Evolutionary conservation across 2,888 invertebrate species (phyloP).

Genomic region (Trisateles emortualis): DNA sequence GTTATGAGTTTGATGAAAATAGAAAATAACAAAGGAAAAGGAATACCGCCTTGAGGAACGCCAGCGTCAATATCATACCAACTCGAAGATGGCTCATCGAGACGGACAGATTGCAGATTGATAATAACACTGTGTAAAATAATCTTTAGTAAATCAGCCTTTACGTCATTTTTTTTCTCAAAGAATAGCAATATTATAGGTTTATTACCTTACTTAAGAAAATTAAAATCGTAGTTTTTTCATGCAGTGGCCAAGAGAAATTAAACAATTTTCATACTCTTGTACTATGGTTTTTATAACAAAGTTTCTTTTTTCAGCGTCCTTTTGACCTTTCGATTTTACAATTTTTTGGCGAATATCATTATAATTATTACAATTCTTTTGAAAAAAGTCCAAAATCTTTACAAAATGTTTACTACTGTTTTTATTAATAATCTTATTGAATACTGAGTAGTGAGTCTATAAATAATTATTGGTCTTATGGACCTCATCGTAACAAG

Average conservation of each 20-base stretch:
- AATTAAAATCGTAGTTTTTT: neutral
- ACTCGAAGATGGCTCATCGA: no score
- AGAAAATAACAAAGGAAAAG: no score
- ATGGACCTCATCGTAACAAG: constrained; percentile 19
- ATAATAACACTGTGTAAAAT: no score
- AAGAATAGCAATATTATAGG: no score
- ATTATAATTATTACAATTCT: constrained; percentile 14
- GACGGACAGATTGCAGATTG: no score
- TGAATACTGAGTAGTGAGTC: constrained; percentile 21
- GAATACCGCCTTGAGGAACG: no score
- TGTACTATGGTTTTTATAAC: constrained; percentile 1
- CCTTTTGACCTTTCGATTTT: constrained; percentile 11
- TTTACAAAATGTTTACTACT: constrained; percentile 16
- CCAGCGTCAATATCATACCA: no score
- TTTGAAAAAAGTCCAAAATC: constrained; percentile 7
- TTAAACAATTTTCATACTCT: neutral
- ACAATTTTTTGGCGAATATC: constrained; percentile 10
- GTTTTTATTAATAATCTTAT: constrained; percentile 14
- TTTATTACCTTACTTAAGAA: no score
- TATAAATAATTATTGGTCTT: constrained; percentile 10
- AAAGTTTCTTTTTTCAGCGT: constrained; percentile 11
- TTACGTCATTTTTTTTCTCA: no score
- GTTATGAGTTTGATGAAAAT: no score
- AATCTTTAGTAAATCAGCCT: no score
- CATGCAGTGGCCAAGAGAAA: neutral